Base-by-base conservation (phyloP, 2,113 vertebrate species). In the Vulpes lagopus region DNA sequence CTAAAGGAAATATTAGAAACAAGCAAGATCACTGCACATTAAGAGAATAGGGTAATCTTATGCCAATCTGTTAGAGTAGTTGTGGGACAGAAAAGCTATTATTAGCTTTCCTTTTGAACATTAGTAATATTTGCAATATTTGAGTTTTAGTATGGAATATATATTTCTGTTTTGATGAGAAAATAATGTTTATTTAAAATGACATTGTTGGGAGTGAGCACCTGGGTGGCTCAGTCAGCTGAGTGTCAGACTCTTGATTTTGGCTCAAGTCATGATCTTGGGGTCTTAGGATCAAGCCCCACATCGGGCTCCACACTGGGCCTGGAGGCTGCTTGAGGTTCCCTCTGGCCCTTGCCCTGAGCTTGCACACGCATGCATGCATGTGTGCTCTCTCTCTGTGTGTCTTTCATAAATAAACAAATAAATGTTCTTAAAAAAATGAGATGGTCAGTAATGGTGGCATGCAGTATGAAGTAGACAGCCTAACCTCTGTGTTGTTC, bases 401-500 rank as follows among this genome's bases (percentile, higher is more conserved):
- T 43, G 43, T 43, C 43, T 43, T 43, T 43, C 43, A 43, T 43
- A 43, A 43, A 43, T 43, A 43, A 43, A 43, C 43, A 43, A 43
- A 43, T 43, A 43, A 43, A 43, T 6, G 43, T 43, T 43, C 43
- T 69, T 10, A 2, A 69, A 19, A 53, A 88, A 81, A 5, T 11
- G 22, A 11, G 25, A 49, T 27, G 49, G 30, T 65, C 23, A 35
- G 14, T 3, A 51, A 55, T 0, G 55, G 78, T 20, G 0, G 1
- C 3, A 1, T 4, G 16, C 27, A 2, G 15, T 12, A 20, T 35
- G 55, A 55, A 22, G 67, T 5, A 1, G 0, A 9, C 1, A 5
- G 10, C 25, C 35, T 23, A n/a, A 35, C 14, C 71, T 71, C 16
- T 16, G 2, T 23, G 14, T 7, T 23, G 22, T 49, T 62, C 19